phyloP scores from a whole-genome alignment of 2,797 vertebrate genomes.

The Paratrypauchen microcephalus region DNA sequence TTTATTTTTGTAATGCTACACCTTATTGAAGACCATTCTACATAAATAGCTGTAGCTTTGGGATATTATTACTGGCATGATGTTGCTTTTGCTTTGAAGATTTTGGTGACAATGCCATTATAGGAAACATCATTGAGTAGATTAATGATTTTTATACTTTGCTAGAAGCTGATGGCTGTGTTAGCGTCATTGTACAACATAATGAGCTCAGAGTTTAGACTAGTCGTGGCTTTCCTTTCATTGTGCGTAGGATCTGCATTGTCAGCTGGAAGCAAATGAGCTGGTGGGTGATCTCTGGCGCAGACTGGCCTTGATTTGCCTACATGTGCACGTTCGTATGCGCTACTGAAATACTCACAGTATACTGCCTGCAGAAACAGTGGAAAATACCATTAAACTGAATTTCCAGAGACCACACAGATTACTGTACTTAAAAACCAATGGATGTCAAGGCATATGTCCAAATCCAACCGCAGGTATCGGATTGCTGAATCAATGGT shows the following conservation, averaged over 20 bases:
- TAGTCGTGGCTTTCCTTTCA: constrained; percentile 12
- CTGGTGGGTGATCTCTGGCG: constrained; percentile 55
- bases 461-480: constrained; percentile 60
- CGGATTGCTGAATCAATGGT: constrained; percentile 52
- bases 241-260: constrained; percentile 40
- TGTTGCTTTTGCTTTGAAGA: background rate
- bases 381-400: constrained; percentile 48
- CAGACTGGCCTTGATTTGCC: constrained; percentile 56
- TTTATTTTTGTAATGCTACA: too few relatives aligned
- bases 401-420: constrained; percentile 58
- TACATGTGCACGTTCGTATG: constrained; percentile 38
- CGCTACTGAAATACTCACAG: constrained; percentile 29
- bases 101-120: background rate
- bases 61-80: background rate
- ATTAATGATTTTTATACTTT: background rate
- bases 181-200: constrained; percentile 1
- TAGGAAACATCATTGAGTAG: background rate
- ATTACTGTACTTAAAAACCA: constrained; percentile 32
- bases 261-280: constrained; percentile 64
- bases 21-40: too few relatives aligned
- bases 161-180: background rate
- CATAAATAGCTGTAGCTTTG: background rate
- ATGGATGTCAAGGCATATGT: constrained; percentile 46
- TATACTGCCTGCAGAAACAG: constrained; percentile 41
- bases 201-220: constrained; percentile 8